Evolutionary conservation across 2,797 vertebrate genomes (phyloP).

Genomic region (Epinephelus awoara): DNA sequence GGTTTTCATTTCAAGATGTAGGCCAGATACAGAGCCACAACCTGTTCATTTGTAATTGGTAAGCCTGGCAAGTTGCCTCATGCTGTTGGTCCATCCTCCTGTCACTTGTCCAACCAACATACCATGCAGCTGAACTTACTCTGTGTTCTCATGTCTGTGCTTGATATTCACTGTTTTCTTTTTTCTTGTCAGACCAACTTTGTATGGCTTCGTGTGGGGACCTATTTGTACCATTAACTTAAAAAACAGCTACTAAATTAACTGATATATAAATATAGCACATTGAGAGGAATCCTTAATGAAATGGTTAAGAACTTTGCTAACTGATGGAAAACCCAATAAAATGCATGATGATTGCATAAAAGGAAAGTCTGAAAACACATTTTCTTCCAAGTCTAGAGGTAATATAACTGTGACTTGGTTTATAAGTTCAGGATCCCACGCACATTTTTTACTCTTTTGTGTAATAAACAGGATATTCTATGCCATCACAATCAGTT

Average conservation of each 20-base stretch:
- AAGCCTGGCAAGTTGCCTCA: conserved; percentile 38
- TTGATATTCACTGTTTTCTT: not conserved
- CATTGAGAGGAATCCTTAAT: not conserved
- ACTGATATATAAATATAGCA: conserved; percentile 1
- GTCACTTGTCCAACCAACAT: conserved; percentile 42
- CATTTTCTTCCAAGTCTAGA: not conserved
- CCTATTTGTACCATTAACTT: not conserved
- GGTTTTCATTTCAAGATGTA: conserved; percentile 34
- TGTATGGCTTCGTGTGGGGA: too few species aligned
- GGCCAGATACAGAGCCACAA: conserved; percentile 46
- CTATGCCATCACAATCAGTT: not conserved
- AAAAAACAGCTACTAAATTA: not conserved
- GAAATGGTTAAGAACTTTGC: not conserved
- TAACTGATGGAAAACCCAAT: not conserved
- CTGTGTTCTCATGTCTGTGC: not conserved
- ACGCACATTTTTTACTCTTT: not conserved
- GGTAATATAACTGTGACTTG: not conserved
- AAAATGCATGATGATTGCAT: too few species aligned
- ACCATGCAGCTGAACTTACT: not conserved
- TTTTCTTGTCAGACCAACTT: not conserved
- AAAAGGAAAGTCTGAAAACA: not conserved
- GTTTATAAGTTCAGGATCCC: not conserved
- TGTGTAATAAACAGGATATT: not conserved
- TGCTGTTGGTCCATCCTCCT: conserved; percentile 30
- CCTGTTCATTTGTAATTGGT: conserved; percentile 46